Conservation (phyloP, 2,113 vertebrate species). For the Gopherus flavomarginatus region DNA sequence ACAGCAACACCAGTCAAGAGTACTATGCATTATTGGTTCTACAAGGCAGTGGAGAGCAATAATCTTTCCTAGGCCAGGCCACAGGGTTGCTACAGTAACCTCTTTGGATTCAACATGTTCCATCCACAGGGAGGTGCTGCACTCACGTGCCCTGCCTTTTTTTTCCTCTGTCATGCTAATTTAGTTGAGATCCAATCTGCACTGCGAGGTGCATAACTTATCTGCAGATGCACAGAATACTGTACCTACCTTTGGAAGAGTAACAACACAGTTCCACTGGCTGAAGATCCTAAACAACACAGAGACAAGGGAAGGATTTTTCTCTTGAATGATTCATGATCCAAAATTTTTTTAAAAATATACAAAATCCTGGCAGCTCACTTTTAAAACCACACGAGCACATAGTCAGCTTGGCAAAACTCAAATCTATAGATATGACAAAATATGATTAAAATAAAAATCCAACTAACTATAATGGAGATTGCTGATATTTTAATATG, state of each 20-base stretch:
- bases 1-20: neutral
- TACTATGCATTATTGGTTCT: neutral
- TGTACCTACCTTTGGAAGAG: neutral
- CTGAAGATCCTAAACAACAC: neutral
- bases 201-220: neutral
- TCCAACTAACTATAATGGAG: too few species aligned
- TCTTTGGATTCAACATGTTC: neutral
- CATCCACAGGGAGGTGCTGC: neutral
- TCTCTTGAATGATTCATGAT: neutral
- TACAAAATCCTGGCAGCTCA: neutral
- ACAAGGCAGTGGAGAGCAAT: neutral
- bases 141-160: neutral
- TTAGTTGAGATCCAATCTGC: neutral
- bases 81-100: neutral
- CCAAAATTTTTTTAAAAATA: neutral
- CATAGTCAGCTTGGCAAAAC: neutral
- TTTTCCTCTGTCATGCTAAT: neutral
- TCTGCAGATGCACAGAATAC: neutral
- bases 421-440: neutral
- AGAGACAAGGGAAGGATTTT: neutral
- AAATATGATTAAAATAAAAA: neutral
- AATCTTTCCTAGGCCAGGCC: neutral
- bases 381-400: neutral
- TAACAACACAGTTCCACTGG: neutral
- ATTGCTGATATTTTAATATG: too few species aligned